phyloP scores from a whole-genome alignment of 2,888 invertebrate genomes.

The Netelia virgata region DNA sequence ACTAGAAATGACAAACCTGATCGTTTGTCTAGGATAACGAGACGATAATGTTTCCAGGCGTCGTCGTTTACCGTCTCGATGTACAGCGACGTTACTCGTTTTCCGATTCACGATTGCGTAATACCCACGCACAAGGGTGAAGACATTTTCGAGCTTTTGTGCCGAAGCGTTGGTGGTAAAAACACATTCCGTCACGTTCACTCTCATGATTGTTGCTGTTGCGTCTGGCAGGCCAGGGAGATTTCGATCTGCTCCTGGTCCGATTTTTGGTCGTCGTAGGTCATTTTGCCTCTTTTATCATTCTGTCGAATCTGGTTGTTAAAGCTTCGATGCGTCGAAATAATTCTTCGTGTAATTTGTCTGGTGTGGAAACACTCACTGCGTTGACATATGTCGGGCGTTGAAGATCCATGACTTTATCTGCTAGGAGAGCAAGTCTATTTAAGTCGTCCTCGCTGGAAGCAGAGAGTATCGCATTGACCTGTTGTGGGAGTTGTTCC shows the following conservation, averaged over 20 bases:
- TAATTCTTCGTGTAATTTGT: background rate
- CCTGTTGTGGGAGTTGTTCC: constrained; percentile 42
- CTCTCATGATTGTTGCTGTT: constrained; percentile 2
- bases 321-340: background rate
- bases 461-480: constrained; percentile 31
- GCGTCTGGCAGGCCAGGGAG: background rate
- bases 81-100: background rate
- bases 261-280: background rate
- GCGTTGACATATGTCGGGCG: constrained; percentile 21
- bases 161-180: background rate
- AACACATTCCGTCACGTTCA: too few relatives aligned
- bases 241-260: constrained; percentile 2
- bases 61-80: background rate
- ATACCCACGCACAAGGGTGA: background rate
- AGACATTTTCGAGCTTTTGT: background rate
- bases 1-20: background rate
- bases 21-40: background rate
- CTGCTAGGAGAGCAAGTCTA: constrained; percentile 24
- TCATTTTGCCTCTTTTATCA: background rate
- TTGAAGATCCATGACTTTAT: constrained; percentile 43
- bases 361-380: background rate
- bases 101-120: background rate
- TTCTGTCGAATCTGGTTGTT: background rate
- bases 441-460: constrained; percentile 10
- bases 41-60: background rate